phyloP scores from a whole-genome alignment of 2,888 invertebrate species.

The Phortica okadai region DNA sequence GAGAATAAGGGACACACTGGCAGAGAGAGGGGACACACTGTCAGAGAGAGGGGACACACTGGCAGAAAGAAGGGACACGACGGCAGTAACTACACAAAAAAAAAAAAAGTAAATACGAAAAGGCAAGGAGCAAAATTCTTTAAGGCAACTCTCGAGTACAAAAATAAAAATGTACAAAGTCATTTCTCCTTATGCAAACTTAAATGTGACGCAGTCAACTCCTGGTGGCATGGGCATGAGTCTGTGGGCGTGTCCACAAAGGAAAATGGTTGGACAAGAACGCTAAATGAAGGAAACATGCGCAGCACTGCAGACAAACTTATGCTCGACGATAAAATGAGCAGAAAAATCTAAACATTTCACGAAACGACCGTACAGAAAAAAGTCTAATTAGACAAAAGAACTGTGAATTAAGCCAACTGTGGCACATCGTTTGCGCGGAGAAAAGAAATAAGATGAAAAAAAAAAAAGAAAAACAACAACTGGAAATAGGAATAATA shows the following conservation, averaged over 20 bases:
- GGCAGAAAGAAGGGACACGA: too few relatives aligned
- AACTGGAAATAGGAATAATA: not conserved
- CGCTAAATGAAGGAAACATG: not conserved
- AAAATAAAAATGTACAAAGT: too few relatives aligned
- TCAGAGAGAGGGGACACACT: too few relatives aligned
- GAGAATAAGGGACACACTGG: not conserved
- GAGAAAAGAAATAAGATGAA: not conserved
- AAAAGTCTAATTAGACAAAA: constrained; percentile 3
- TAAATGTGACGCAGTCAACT: too few relatives aligned
- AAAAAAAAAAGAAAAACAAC: not conserved
- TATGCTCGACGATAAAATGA: not conserved
- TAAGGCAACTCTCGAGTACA: too few relatives aligned
- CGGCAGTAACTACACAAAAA: too few relatives aligned
- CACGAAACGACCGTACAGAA: not conserved
- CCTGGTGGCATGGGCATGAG: too few relatives aligned
- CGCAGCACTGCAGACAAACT: not conserved
- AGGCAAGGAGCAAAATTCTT: too few relatives aligned
- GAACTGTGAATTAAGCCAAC: not conserved
- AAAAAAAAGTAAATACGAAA: too few relatives aligned
- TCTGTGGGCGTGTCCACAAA: constrained; percentile 8
- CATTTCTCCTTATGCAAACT: too few relatives aligned
- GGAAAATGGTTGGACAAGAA: not conserved
- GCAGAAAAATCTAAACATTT: not conserved
- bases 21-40: too few relatives aligned
- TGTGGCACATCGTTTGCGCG: not conserved